A percentile compares a stretch with the other conserved stretches of the same genome.
Evolutionary conservation across 2,113 vertebrate species (phyloP).

Genomic region (Hemiprocne comata): DNA sequence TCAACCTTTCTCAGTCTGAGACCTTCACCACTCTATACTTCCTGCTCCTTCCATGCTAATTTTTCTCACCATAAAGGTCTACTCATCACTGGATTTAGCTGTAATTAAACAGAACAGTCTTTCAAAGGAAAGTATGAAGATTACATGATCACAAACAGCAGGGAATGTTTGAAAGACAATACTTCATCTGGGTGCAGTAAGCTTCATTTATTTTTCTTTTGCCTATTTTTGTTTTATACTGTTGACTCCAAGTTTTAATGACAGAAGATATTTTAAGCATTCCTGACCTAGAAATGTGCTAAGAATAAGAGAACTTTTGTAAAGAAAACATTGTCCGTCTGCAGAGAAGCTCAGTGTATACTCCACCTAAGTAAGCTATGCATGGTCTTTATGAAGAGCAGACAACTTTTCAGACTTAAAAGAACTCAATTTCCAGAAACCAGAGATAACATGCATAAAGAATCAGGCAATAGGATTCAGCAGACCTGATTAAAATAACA

Average conservation of each 20-base stretch:
- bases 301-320: slow-evolving; percentile 43
- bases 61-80: not conserved
- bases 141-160: not conserved
- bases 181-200: slow-evolving; percentile 45
- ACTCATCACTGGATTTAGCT: not conserved
- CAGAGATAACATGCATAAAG: not conserved
- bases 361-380: not conserved
- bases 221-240: slow-evolving; percentile 50
- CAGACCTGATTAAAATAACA: not conserved
- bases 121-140: not conserved
- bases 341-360: not conserved
- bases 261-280: slow-evolving; percentile 51
- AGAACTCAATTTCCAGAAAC: not conserved
- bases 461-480: not conserved
- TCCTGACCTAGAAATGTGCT: slow-evolving; percentile 55
- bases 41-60: not conserved
- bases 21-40: not conserved
- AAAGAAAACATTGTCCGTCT: slow-evolving; percentile 48
- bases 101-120: slow-evolving; percentile 30
- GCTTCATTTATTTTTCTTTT: slow-evolving; percentile 53
- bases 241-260: slow-evolving; percentile 66
- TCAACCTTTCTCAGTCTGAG: not conserved
- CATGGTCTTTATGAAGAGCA: not conserved
- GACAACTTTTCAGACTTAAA: not conserved
- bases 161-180: slow-evolving; percentile 32